Evolutionary conservation across 2,113 vertebrate genomes (phyloP).

Genomic region (Elgaria multicarinata): DNA sequence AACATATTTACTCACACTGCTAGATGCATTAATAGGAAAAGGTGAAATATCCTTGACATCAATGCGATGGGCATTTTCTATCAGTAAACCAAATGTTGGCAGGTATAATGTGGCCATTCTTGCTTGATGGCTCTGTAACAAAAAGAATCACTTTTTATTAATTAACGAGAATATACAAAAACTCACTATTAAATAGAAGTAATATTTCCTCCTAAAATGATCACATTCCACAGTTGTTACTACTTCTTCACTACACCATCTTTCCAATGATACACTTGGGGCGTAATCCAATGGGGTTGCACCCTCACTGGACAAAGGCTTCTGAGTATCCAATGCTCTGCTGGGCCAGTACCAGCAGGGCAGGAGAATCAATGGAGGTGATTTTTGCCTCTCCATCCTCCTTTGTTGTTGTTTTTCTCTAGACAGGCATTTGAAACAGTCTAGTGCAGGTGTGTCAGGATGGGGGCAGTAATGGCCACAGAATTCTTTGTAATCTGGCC

Average conservation of each 20-base stretch:
- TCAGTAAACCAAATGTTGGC: constrained; percentile 93
- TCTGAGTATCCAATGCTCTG: not conserved
- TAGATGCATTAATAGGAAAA: constrained; percentile 84
- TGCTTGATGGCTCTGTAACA: constrained; percentile 92
- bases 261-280: no score
- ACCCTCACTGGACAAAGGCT: no score
- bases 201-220: not conserved
- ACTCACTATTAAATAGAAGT: not conserved
- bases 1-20: constrained; percentile 79
- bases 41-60: constrained; percentile 93
- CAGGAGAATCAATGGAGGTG: no score
- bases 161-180: not conserved
- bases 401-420: no score
- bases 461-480: no score
- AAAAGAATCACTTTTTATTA: constrained; percentile 16
- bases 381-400: no score
- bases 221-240: not conserved
- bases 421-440: no score
- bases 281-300: no score
- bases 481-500: no score
- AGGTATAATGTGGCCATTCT: constrained; percentile 95
- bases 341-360: no score
- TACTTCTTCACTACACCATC: not conserved
- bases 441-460: no score
- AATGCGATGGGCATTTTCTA: constrained; percentile 95